Percentiles rank a stretch among this genome's conserved stretches.
Evolutionary conservation across 2,888 invertebrate genomes (phyloP).

Genomic region (Andrena flavipes): DNA sequence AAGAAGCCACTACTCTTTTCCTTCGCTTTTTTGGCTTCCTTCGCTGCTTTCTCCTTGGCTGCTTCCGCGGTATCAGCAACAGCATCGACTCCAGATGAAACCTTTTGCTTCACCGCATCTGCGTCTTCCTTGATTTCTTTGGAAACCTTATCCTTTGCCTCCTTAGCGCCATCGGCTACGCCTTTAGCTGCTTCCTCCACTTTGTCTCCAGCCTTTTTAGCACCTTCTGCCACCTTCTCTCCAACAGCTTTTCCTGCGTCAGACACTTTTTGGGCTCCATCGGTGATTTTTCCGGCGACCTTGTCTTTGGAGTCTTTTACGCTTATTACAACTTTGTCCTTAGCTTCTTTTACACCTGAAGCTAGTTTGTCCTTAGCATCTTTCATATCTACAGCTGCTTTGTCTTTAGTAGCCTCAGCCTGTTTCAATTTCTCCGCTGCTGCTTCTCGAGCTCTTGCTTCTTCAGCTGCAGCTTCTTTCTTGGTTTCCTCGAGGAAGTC

Average conservation of each 20-base stretch:
- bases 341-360: slow-evolving; percentile 38
- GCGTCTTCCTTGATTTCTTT: slow-evolving; percentile 19
- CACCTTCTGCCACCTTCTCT: slow-evolving; percentile 35
- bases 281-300: slow-evolving; percentile 14
- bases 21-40: slow-evolving; percentile 63
- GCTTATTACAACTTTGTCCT: slow-evolving; percentile 36
- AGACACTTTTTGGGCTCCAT: slow-evolving; percentile 33
- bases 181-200: slow-evolving; percentile 76
- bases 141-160: slow-evolving; percentile 63
- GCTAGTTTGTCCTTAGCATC: slow-evolving; percentile 60
- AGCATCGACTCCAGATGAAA: neutral
- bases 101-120: slow-evolving; percentile 39
- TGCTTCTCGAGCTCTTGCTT: slow-evolving; percentile 84
- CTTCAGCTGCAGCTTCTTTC: slow-evolving; percentile 64
- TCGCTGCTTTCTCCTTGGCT: slow-evolving; percentile 82
- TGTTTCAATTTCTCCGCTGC: slow-evolving; percentile 68
- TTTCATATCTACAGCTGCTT: slow-evolving; percentile 59
- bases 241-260: slow-evolving; percentile 84
- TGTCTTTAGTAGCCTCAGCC: slow-evolving; percentile 33
- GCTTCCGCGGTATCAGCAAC: slow-evolving; percentile 74
- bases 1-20: slow-evolving; percentile 68
- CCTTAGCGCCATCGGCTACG: slow-evolving; percentile 25
- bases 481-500: slow-evolving; percentile 86
- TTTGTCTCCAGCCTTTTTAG: slow-evolving; percentile 63
- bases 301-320: slow-evolving; percentile 53